phyloP scores from a whole-genome alignment of 2,113 vertebrate species.

The Amia ocellicauda region DNA sequence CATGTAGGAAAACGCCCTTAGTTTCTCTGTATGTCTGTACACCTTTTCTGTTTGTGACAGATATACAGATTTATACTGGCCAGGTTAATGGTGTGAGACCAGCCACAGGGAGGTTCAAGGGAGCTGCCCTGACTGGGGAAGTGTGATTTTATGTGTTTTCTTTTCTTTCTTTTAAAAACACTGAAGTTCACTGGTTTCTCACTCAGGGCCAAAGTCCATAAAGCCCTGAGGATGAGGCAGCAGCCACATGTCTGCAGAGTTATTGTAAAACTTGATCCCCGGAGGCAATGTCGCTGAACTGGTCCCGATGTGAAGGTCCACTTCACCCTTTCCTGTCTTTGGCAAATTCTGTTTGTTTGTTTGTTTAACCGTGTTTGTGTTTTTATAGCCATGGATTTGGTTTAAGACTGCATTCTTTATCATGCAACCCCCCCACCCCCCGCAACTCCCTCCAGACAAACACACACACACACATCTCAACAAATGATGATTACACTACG shows the following conservation, averaged over 20 bases:
- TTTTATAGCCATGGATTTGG: background rate
- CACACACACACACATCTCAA: constrained; percentile 8
- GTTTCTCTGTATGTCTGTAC: no score
- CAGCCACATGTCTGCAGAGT: constrained; percentile 58
- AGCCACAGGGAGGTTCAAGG: constrained; percentile 39
- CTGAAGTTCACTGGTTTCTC: constrained; percentile 53
- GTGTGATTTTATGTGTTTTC: constrained; percentile 63
- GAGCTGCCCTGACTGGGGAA: constrained; percentile 33
- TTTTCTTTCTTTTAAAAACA: constrained; percentile 59
- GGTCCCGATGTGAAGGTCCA: constrained; percentile 65
- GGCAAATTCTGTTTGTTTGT: constrained; percentile 44
- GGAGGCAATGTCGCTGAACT: constrained; percentile 56
- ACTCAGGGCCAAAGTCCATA: constrained; percentile 51
- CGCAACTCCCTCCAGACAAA: background rate
- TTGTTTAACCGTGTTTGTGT: constrained; percentile 47
- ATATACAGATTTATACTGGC: constrained; percentile 64
- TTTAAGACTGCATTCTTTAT: no score
- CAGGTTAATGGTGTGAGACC: constrained; percentile 59
- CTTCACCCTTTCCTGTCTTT: constrained; percentile 42
- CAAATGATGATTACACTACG: no score
- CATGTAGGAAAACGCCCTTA: no score
- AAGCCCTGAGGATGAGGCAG: constrained; percentile 46
- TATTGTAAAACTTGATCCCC: constrained; percentile 52
- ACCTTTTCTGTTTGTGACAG: constrained; percentile 26
- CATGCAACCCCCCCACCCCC: no score